A percentile compares a stretch with the other conserved stretches of the same genome.
Conservation (phyloP, 2,113 vertebrate species). For the Trochalopteron elliotii region DNA sequence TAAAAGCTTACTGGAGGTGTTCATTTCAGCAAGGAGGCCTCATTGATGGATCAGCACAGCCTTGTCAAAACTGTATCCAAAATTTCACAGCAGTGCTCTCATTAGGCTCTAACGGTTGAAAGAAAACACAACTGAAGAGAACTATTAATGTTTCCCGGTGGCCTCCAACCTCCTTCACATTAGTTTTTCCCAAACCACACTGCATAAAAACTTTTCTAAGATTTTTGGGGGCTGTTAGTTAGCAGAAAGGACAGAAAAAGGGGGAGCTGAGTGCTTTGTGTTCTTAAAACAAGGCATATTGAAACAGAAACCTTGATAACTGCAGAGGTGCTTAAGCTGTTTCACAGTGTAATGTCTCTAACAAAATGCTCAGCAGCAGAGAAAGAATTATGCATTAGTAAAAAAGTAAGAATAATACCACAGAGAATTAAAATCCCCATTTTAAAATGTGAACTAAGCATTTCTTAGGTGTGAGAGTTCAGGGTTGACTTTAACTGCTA, state of each 20-base stretch:
- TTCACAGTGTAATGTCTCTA: not conserved
- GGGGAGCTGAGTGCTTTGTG: not conserved
- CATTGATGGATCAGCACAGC: not conserved
- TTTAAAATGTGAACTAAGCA: conserved; percentile 1
- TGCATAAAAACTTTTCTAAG: conserved; percentile 8
- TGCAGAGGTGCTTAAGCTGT: not conserved
- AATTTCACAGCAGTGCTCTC: conserved; percentile 64
- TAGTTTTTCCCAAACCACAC: conserved; percentile 42
- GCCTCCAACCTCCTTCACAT: conserved; percentile 47
- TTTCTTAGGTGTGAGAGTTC: conserved; percentile 19
- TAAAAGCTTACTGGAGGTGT: conserved; percentile 64
- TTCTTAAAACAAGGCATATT: not conserved
- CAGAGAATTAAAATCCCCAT: not conserved
- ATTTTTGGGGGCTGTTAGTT: not conserved
- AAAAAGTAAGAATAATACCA: not conserved
- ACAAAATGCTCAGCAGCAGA: not conserved
- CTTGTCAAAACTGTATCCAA: conserved; percentile 65
- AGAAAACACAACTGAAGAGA: conserved; percentile 63
- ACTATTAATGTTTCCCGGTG: conserved; percentile 42
- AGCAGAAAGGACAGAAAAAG: not conserved
- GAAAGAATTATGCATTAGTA: not conserved
- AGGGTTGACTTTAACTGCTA: not conserved
- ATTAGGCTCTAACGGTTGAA: conserved; percentile 56
- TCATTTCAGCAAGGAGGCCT: conserved; percentile 64
- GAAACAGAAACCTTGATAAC: not conserved